Base-by-base conservation (phyloP, 2,113 vertebrate species). In the Limnothrissa miodon region DNA sequence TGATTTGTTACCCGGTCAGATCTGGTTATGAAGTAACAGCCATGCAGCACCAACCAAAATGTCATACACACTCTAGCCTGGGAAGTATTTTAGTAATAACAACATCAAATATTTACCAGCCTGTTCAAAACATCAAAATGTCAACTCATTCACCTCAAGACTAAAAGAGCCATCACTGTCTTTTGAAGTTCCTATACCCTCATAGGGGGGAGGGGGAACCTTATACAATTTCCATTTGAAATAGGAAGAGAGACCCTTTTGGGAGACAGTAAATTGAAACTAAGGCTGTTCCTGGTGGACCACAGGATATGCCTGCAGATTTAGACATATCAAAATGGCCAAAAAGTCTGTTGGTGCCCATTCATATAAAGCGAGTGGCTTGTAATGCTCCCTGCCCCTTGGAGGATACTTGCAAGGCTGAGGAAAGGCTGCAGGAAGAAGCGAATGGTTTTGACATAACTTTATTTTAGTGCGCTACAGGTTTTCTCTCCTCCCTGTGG, bases 291-390 rank as follows among this genome's bases (percentile, higher is more conserved):
- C 92, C 94, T 91, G 94, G 95, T 94, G 94, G 97, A 94, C 95
- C 96, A 97, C 98, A 98, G 98, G 98, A 98, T 97, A 92, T 97
- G 97, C 95, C 97, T 99, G 98, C 96, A 97, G 96, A 98, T 96
- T 94, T 95, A 95, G 96, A 96, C 96, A 92, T 91, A 94, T 94
- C 90, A 90, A 94, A 97, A 99, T 98, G 96, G 96, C 93, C 93
- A 98, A 99, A 98, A 96, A 94, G 96, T 96, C 97, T 99, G 98
- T 96, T 94, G 94, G 96, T 98, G 96, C 95, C 97, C 97, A 96
- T 97, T 97, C 97, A 97, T 96, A 95, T 95, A 95, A 95, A 96
- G 92, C 95, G 95, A 96, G 96, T 94, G 93, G 94, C 94, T 96
- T 96, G 96, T 97, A 98, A 98, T 96, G 96, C 95, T 96, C 95